These are phyloP conservation scores for Cactoblastis cactorum DNA, from an alignment of 2,888 invertebrate species.

Conservation along the genomic window DNA sequence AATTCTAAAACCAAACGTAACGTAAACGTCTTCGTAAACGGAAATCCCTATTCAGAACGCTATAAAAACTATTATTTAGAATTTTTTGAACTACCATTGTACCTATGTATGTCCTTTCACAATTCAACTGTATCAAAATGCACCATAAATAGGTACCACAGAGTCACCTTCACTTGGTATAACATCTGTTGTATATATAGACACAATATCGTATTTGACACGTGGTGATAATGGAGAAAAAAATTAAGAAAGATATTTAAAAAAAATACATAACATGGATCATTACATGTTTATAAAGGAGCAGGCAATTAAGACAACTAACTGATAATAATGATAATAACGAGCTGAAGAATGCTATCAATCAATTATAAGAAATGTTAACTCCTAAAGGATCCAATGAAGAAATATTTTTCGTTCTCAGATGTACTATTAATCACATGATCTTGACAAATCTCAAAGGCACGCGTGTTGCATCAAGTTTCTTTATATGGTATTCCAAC, in stretches of 20 bases:
- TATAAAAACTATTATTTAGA: too few relatives aligned
- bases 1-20: too few relatives aligned
- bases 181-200: conserved; percentile 33
- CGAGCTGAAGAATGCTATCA: background rate
- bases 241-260: background rate
- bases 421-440: conserved; percentile 15
- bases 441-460: conserved; percentile 19
- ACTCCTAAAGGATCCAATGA: background rate
- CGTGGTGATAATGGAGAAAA: conserved; percentile 22
- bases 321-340: background rate
- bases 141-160: conserved; percentile 29
- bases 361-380: background rate
- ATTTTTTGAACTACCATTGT: background rate
- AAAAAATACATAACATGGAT: background rate
- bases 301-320: background rate
- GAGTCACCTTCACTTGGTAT: conserved; percentile 25
- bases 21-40: too few relatives aligned
- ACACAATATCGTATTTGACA: conserved; percentile 22
- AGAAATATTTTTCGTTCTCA: background rate
- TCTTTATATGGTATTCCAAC: conserved; percentile 33
- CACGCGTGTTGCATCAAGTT: conserved; percentile 1
- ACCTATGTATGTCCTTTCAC: background rate
- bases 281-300: background rate
- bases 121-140: conserved; percentile 15
- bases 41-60: too few relatives aligned